Evolutionary conservation across 2,113 vertebrate species (phyloP).

Genomic region (Garra rufa): DNA sequence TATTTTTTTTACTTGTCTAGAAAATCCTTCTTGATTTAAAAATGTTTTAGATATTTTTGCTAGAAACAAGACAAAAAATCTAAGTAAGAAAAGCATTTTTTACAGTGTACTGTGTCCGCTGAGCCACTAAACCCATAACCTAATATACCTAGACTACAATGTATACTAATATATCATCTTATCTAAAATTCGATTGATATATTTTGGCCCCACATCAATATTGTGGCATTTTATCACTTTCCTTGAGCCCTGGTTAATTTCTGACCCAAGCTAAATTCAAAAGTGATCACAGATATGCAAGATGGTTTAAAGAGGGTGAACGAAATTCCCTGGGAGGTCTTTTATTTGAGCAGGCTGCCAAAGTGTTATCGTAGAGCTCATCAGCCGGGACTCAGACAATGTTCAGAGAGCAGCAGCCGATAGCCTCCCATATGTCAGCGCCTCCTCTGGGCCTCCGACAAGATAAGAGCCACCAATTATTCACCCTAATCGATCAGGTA

Average conservation of each 20-base stretch:
- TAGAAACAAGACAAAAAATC: too few relatives aligned
- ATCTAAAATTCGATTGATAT: too few relatives aligned
- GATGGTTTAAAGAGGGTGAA: not conserved
- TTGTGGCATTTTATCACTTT: not conserved
- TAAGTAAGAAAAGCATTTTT: too few relatives aligned
- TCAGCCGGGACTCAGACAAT: conserved; percentile 51
- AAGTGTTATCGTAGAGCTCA: conserved; percentile 51
- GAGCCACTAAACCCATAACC: too few relatives aligned
- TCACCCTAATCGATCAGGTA: conserved; percentile 51
- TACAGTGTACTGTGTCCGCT: too few relatives aligned
- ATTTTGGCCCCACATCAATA: too few relatives aligned
- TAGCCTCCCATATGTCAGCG: conserved; percentile 10
- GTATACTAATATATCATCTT: too few relatives aligned
- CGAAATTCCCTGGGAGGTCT: conserved; percentile 18
- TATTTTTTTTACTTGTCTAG: too few relatives aligned
- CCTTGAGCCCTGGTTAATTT: not conserved
- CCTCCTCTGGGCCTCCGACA: conserved; percentile 46
- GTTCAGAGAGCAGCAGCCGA: conserved; percentile 37
- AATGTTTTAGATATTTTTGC: too few relatives aligned
- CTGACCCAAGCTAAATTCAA: not conserved
- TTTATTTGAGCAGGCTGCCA: conserved; percentile 47
- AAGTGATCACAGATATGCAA: not conserved
- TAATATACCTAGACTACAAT: too few relatives aligned
- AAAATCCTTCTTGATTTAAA: too few relatives aligned
- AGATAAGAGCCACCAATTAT: conserved; percentile 60